Base-by-base conservation (phyloP, 1,140 invertebrate species). In the Plectrocnemia conspersa region DNA sequence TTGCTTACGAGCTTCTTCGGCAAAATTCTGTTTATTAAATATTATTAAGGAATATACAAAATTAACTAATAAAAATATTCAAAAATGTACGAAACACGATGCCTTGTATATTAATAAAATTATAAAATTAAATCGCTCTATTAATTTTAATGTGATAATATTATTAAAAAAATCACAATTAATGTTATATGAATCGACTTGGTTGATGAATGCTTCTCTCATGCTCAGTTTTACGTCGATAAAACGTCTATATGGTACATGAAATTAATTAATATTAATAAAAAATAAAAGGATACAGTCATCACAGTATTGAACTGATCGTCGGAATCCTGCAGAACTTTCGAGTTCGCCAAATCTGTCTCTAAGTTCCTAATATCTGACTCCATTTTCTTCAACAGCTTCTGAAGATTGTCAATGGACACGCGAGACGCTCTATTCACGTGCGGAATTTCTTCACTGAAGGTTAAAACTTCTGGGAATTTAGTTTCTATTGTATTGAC, bases 401-500 rank as follows among this genome's bases (percentile, higher is more conserved):
- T 91, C 63, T 90, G 85, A 41, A 96, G 81, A 46, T 82, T 85
- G 63, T 96, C 92, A 63, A 89, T 77, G 0, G 91, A 94, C 0
- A 95, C 91, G 36, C 87, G 73, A 42, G 87, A 85, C 2, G 89
- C 88, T 64, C 80, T 80, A 68, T 91, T 86, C 19, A 94, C 79
- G 66, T 97, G 93, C 7, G 83, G 76, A 63, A 97, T 76, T 72
- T 98, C 94, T 60, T 96, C 91, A 6, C 80, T 72, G 65, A 97
- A 97, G 41, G 74, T 85, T 0, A 93, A 66, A 6, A 84, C 77
- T 23, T 97, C 91, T 0, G 91, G 86, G 70, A 93, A 89, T 63
- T 95, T 93, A 27, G 76, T 82, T 71, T 97, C 90, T 55, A 96
- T 82, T 1, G 85, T 86, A 61, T 95, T 85, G 0, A 89, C 91